Evolutionary conservation across 2,888 invertebrate genomes (phyloP).

Genomic region (Abscondita cerata): DNA sequence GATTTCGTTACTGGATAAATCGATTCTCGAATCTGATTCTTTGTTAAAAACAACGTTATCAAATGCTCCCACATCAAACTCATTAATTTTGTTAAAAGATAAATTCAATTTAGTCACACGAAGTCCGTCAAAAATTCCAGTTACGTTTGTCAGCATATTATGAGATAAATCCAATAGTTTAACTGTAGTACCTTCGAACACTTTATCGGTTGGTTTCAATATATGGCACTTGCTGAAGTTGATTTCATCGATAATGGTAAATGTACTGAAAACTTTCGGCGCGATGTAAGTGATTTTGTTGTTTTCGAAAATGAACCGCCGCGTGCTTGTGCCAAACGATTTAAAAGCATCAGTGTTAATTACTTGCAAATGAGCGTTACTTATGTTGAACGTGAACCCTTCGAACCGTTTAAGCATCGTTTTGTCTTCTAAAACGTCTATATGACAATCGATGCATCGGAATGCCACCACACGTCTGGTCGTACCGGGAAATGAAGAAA

Average conservation of each 20-base stretch:
- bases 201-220: neutral
- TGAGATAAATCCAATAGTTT: slow-evolving; percentile 15
- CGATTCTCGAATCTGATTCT: slow-evolving; percentile 8
- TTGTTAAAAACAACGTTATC: slow-evolving; percentile 12
- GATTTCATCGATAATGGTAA: slow-evolving; percentile 11
- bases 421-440: slow-evolving; percentile 15
- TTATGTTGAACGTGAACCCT: slow-evolving; percentile 22
- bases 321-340: neutral
- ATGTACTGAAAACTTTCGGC: slow-evolving; percentile 17
- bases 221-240: slow-evolving; percentile 16
- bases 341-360: slow-evolving; percentile 16
- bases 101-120: slow-evolving; percentile 16
- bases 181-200: slow-evolving; percentile 13
- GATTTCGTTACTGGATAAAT: slow-evolving; percentile 23
- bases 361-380: slow-evolving; percentile 17
- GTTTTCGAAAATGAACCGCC: slow-evolving; percentile 15
- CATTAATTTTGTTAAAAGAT: slow-evolving; percentile 16
- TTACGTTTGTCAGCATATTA: slow-evolving; percentile 10
- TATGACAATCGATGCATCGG: slow-evolving; percentile 21
- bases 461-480: neutral
- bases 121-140: slow-evolving; percentile 5
- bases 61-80: slow-evolving; percentile 10
- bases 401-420: slow-evolving; percentile 10
- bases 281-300: slow-evolving; percentile 22
- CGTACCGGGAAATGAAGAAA: slow-evolving; percentile 2